Evolutionary conservation across 2,888 invertebrate genomes (phyloP).

Genomic region (Platerodrilus igneus): DNA sequence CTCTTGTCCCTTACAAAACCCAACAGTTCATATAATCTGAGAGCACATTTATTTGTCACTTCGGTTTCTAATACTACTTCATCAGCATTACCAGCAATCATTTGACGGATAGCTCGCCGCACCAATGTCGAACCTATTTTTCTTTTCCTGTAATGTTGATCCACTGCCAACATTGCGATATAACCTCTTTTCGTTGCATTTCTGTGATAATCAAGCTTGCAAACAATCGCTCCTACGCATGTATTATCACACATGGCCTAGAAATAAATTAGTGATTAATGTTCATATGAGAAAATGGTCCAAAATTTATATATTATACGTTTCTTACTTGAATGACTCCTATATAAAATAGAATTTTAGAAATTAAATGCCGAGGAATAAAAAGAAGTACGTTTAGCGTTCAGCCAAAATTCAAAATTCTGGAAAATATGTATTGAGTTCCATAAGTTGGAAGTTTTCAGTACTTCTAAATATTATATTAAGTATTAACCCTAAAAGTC

Average conservation of each 20-base stretch:
- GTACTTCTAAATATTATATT: too few relatives aligned
- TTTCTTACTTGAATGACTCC: too few relatives aligned
- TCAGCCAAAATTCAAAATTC: too few relatives aligned
- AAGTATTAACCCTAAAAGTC: too few relatives aligned
- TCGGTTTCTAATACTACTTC: constrained; percentile 99
- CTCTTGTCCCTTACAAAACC: constrained; percentile 98
- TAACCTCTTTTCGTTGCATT: constrained; percentile 91
- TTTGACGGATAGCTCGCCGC: constrained; percentile 78
- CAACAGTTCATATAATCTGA: constrained; percentile 93
- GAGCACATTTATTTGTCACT: constrained; percentile 95
- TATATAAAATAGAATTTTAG: too few relatives aligned
- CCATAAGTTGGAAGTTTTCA: too few relatives aligned
- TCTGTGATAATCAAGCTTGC: constrained; percentile 91
- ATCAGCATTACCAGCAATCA: constrained; percentile 94
- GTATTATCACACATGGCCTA: constrained; percentile 81
- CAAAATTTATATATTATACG: too few relatives aligned
- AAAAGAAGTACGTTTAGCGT: too few relatives aligned
- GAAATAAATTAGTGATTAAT: too few relatives aligned
- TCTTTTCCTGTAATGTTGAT: constrained; percentile 88
- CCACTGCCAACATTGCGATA: constrained; percentile 99
- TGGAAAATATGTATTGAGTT: too few relatives aligned
- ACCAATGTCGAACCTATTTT: constrained; percentile 87
- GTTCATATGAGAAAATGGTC: too few relatives aligned
- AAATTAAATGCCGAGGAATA: too few relatives aligned
- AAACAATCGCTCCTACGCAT: constrained; percentile 97